These are phyloP conservation scores for Hystrix brachyura DNA, from an alignment of 2,113 vertebrate genomes.

Conservation along the genomic window DNA sequence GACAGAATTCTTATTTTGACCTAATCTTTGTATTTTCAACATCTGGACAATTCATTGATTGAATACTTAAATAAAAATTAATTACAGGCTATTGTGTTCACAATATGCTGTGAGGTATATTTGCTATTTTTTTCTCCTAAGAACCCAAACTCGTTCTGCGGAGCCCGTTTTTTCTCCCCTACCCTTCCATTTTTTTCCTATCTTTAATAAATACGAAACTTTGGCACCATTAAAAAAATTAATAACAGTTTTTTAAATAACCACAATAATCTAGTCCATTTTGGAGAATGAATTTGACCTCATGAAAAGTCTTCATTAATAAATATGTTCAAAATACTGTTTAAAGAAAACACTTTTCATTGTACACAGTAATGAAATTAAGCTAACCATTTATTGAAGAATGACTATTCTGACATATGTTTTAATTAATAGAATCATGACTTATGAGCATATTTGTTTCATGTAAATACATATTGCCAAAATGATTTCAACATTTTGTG, in stretches of 20 bases:
- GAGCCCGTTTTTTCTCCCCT: neutral
- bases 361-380: slow-evolving; percentile 30
- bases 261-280: neutral
- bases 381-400: slow-evolving; percentile 45
- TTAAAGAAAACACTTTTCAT: slow-evolving; percentile 5
- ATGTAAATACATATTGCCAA: slow-evolving; percentile 29
- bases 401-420: slow-evolving; percentile 34
- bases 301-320: slow-evolving; percentile 52
- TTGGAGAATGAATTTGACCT: neutral
- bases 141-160: neutral
- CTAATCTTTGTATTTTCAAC: slow-evolving; percentile 23
- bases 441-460: slow-evolving; percentile 35
- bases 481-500: slow-evolving; percentile 39
- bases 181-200: neutral
- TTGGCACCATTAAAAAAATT: slow-evolving; percentile 4
- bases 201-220: neutral
- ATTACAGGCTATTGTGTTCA: neutral
- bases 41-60: slow-evolving; percentile 20
- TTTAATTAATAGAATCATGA: slow-evolving; percentile 51
- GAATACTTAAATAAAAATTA: slow-evolving; percentile 57
- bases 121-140: neutral
- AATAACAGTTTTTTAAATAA: slow-evolving; percentile 36
- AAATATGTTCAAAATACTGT: slow-evolving; percentile 36
- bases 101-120: neutral
- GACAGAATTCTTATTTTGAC: neutral